Evolutionary conservation across 2,888 invertebrate genomes (phyloP), one percentile per base, ranked within the genome.

Genomic region (Lampropteryx suffumata): DNA sequence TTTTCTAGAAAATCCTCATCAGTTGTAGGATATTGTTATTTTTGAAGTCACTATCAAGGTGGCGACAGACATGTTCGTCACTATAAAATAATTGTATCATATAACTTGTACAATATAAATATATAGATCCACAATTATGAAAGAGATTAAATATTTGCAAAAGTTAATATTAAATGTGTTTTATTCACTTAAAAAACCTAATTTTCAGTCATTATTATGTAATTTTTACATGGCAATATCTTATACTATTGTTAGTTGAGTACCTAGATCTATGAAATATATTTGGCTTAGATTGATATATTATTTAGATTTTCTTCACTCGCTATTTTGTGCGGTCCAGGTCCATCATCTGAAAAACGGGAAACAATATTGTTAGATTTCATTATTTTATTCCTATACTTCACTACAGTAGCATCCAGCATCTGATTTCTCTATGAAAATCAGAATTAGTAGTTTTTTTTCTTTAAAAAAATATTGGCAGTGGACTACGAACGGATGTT

Each of bases 141-240:
- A 90, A 90, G 84, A 90, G 90, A 91, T 90, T 90, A 91, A 90
- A 91, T 90, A 91, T 91, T 91, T 91, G 90, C 90, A 91, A 91
- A 91, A 90, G 90, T 90, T 90, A 83, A 73, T 73, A 73, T 74
- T 66, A 62, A 64, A 70, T 51, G 72, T 64, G 84, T 87, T 90
- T 90, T 80, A 81, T 85, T 61, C 47, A 61, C 58, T 64, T 65
- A 66, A 24, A 64, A 62, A 59, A 50, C 55, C 55, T 71, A 68
- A 55, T 43, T 64, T 60, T 79, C 78, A 82, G 78, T 81, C 79
- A 50, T 59, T 62, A 73, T 69, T 17, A 71, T 65, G 59, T 67
- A 71, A 62, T 67, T 55, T 63, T 65, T 72, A 77, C 54, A 52
- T 46, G 60, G 61, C 73, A 70, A 64, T 56, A 61, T 66, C 70